Evolutionary conservation across 2,888 invertebrate genomes (phyloP).

Genomic region (Crocallis elinguaria): DNA sequence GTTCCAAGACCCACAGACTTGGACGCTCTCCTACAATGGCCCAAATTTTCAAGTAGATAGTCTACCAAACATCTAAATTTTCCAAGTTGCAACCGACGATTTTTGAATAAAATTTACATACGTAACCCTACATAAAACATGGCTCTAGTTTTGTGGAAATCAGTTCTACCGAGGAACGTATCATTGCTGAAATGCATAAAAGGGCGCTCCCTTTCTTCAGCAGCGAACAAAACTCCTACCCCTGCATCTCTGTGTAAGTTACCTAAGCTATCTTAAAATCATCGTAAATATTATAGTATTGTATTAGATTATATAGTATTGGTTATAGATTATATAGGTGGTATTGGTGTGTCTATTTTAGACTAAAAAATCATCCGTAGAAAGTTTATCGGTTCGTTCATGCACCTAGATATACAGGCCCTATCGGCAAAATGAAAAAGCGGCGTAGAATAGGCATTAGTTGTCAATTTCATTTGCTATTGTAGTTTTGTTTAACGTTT

Average conservation of each 20-base stretch:
- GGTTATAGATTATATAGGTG: too few species aligned
- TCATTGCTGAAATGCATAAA: constrained; percentile 68
- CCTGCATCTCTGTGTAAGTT: constrained; percentile 63
- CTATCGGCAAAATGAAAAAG: too few species aligned
- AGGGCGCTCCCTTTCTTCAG: constrained; percentile 57
- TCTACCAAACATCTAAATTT: constrained; percentile 47
- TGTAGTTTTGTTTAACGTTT: too few species aligned
- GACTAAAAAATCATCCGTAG: too few species aligned
- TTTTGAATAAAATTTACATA: not conserved
- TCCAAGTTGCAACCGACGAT: constrained; percentile 39
- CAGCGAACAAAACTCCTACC: constrained; percentile 57
- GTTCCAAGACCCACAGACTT: constrained; percentile 52
- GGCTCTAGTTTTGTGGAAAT: constrained; percentile 72
- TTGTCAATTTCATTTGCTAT: too few species aligned
- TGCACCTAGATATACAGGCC: too few species aligned
- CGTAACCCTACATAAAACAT: constrained; percentile 49
- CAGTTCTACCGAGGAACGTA: constrained; percentile 63
- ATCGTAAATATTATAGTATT: too few species aligned
- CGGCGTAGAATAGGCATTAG: too few species aligned
- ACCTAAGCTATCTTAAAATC: too few species aligned
- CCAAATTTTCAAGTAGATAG: constrained; percentile 66
- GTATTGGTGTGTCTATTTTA: too few species aligned
- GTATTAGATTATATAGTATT: too few species aligned
- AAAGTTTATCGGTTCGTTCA: too few species aligned
- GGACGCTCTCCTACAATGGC: constrained; percentile 61